Conservation (phyloP, 2,888 invertebrate species). For the Andricus quercusramuli region DNA sequence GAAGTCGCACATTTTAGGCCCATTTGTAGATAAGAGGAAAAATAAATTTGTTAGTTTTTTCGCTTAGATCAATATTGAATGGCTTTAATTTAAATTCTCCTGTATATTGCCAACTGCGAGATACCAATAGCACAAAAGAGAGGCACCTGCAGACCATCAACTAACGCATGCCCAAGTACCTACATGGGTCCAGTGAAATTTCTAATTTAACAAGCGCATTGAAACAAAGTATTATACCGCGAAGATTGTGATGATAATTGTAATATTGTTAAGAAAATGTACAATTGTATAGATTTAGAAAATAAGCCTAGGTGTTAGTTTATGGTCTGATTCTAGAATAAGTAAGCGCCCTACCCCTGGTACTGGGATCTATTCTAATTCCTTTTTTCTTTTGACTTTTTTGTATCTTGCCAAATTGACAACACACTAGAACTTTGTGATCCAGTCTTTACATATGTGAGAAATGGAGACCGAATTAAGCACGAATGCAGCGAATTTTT, state of each 20-base stretch:
- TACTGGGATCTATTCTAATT: not conserved
- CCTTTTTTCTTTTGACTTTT: not conserved
- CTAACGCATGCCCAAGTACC: constrained; percentile 67
- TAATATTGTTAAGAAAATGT: constrained; percentile 68
- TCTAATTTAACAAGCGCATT: constrained; percentile 57
- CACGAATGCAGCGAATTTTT: not conserved
- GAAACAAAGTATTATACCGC: constrained; percentile 61
- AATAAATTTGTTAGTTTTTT: not conserved
- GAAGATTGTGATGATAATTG: constrained; percentile 66
- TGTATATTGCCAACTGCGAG: constrained; percentile 52
- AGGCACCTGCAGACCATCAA: constrained; percentile 75
- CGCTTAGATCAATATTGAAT: not conserved
- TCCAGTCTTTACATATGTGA: not conserved
- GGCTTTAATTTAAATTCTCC: constrained; percentile 35
- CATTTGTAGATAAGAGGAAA: not conserved
- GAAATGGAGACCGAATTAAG: constrained; percentile 1
- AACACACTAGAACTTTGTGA: constrained; percentile 8
- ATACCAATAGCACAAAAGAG: constrained; percentile 62
- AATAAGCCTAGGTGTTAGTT: constrained; percentile 75
- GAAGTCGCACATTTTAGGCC: constrained; percentile 14
- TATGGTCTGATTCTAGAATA: constrained; percentile 73
- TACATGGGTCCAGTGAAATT: constrained; percentile 55
- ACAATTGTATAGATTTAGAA: constrained; percentile 76
- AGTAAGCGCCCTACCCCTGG: constrained; percentile 33
- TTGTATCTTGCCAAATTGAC: constrained; percentile 8